Percentiles rank a stretch among this genome's conserved stretches.
Evolutionary conservation across 2,113 vertebrate species (phyloP).

Genomic region (Taxidea taxus): DNA sequence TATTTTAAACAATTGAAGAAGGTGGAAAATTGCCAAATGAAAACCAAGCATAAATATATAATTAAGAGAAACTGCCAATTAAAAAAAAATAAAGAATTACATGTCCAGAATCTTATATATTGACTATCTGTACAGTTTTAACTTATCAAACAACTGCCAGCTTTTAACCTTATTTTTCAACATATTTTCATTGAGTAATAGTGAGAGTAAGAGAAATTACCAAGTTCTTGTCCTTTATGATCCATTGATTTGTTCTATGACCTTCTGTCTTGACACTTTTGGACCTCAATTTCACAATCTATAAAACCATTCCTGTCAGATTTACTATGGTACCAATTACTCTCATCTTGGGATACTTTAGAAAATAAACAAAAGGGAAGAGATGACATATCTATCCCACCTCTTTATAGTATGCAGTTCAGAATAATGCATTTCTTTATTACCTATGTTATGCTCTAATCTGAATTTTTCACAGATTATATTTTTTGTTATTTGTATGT

Average conservation of each 20-base stretch:
- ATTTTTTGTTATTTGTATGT: neutral
- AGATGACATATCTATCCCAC: neutral
- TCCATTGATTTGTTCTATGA: slow-evolving; percentile 59
- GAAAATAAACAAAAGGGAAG: neutral
- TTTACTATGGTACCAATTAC: slow-evolving; percentile 45
- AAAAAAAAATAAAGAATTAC: neutral
- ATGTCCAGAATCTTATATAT: neutral
- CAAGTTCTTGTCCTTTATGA: slow-evolving; percentile 52
- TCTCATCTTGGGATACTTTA: neutral
- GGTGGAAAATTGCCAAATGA: neutral
- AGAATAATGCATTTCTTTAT: neutral
- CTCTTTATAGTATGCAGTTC: neutral
- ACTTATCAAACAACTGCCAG: neutral
- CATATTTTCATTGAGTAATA: slow-evolving; percentile 32
- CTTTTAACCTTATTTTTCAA: slow-evolving; percentile 45
- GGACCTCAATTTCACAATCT: slow-evolving; percentile 65
- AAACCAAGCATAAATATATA: neutral
- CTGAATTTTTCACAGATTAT: neutral
- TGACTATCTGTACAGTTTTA: neutral
- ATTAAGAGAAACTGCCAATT: neutral
- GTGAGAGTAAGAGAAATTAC: slow-evolving; percentile 58
- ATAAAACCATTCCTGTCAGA: slow-evolving; percentile 60
- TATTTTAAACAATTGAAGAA: neutral
- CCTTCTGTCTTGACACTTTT: slow-evolving; percentile 60
- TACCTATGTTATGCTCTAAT: neutral